Evolutionary conservation across 2,888 invertebrate species (phyloP).

Genomic region (Diarsia rubi): DNA sequence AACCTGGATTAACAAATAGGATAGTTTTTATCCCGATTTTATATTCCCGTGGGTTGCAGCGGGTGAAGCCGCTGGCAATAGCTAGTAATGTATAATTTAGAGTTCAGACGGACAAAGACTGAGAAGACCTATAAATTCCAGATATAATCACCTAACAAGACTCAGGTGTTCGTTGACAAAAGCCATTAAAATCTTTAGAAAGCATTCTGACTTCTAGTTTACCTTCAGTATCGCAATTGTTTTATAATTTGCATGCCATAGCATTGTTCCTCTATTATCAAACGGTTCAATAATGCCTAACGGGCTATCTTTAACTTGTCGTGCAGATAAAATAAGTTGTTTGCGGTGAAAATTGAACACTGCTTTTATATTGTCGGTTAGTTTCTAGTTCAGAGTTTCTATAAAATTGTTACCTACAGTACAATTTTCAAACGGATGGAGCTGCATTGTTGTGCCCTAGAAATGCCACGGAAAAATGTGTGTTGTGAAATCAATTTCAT

Average conservation of each 20-base stretch:
- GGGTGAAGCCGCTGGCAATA: too few species aligned
- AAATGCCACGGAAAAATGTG: slow-evolving; percentile 44
- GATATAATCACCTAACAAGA: background rate
- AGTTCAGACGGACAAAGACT: background rate
- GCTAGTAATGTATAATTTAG: background rate
- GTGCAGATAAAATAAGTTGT: slow-evolving; percentile 70
- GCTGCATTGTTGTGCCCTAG: slow-evolving; percentile 51
- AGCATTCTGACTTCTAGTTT: background rate
- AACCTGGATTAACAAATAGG: too few species aligned
- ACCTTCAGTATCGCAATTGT: slow-evolving; percentile 10
- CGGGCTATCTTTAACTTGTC: slow-evolving; percentile 58
- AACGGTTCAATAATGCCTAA: slow-evolving; percentile 49
- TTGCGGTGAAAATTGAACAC: slow-evolving; percentile 76
- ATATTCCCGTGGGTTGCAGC: too few species aligned
- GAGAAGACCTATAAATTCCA: background rate
- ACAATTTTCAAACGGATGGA: slow-evolving; percentile 68
- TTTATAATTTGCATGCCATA: slow-evolving; percentile 24
- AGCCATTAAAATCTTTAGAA: background rate
- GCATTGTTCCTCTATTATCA: slow-evolving; percentile 44
- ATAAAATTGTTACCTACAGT: slow-evolving; percentile 78
- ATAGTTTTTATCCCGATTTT: too few species aligned
- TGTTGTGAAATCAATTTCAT: slow-evolving; percentile 19
- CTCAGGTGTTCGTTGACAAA: slow-evolving; percentile 1
- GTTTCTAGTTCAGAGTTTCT: slow-evolving; percentile 77
- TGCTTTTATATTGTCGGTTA: slow-evolving; percentile 69